Percentiles rank a stretch among this genome's conserved stretches.
Evolutionary conservation across 2,888 invertebrate genomes (phyloP).

Genomic region (Anarsia innoxiella): DNA sequence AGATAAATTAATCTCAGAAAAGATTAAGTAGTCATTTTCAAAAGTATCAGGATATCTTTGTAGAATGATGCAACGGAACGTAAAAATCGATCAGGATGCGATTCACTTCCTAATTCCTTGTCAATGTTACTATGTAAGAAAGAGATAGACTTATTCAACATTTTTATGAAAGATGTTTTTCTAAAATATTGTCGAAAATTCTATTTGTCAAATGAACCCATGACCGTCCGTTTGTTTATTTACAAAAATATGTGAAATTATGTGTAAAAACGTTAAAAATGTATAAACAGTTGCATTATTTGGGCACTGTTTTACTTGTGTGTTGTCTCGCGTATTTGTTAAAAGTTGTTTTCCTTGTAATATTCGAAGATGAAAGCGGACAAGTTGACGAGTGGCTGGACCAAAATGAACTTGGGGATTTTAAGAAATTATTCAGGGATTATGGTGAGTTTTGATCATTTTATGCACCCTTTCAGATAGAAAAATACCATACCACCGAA

Average conservation of each 20-base stretch:
- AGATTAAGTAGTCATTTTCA: too few species aligned
- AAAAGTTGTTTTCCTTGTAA: slow-evolving; percentile 49
- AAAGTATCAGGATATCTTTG: too few species aligned
- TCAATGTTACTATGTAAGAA: too few species aligned
- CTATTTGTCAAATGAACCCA: slow-evolving; percentile 17
- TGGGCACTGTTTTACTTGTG: slow-evolving; percentile 45
- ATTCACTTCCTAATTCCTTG: too few species aligned
- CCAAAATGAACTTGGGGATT: slow-evolving; percentile 81
- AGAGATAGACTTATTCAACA: too few species aligned
- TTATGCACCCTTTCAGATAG: too few species aligned
- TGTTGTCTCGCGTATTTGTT: slow-evolving; percentile 51
- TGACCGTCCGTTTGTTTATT: slow-evolving; percentile 22
- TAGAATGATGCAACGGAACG: too few species aligned
- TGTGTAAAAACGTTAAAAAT: slow-evolving; percentile 46
- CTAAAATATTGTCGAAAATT: too few species aligned
- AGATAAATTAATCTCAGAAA: too few species aligned
- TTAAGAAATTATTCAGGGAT: slow-evolving; percentile 80
- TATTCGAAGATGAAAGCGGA: slow-evolving; percentile 70
- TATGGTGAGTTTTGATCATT: slow-evolving; percentile 76
- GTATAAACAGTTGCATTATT: slow-evolving; percentile 50
- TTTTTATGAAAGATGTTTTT: too few species aligned
- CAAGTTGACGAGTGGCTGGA: slow-evolving; percentile 85
- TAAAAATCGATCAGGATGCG: too few species aligned
- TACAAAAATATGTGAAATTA: slow-evolving; percentile 30
- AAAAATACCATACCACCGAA: too few species aligned